A percentile compares a stretch with the other conserved stretches of the same genome.
Conservation (phyloP, 2,113 vertebrate genomes). For the Solea solea region DNA sequence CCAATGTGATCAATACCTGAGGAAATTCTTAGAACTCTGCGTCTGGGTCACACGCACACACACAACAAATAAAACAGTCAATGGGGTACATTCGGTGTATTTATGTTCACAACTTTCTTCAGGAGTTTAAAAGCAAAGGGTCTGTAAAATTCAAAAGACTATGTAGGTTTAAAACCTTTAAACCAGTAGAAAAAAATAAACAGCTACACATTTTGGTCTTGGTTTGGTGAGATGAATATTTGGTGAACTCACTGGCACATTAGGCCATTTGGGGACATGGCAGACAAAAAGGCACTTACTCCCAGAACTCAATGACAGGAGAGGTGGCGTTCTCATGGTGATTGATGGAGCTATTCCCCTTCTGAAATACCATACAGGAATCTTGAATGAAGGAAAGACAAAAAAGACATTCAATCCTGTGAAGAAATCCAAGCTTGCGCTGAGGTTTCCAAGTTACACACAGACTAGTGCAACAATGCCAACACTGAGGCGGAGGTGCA, state of each 20-base stretch:
- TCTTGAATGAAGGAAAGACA: conserved; percentile 73
- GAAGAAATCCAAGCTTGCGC: conserved; percentile 68
- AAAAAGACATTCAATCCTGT: conserved; percentile 58
- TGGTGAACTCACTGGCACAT: conserved; percentile 68
- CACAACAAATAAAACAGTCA: neutral
- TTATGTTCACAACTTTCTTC: neutral
- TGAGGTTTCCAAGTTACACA: conserved; percentile 70
- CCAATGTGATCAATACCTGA: conserved; percentile 91
- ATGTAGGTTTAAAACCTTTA: neutral
- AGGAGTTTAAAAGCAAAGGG: neutral
- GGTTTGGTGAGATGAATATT: neutral
- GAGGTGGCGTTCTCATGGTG: conserved; percentile 79
- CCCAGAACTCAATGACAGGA: conserved; percentile 86
- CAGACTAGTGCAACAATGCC: conserved; percentile 49
- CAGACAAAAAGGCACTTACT: conserved; percentile 75
- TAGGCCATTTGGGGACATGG: conserved; percentile 81
- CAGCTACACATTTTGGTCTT: neutral
- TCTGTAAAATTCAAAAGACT: neutral
- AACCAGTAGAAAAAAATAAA: no score
- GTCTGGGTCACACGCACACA: conserved; percentile 71
- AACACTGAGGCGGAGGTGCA: conserved; percentile 35
- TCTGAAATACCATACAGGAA: conserved; percentile 81
- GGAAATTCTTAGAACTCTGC: conserved; percentile 90
- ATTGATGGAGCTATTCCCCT: conserved; percentile 76
- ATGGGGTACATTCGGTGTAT: neutral